Conservation (phyloP, 2,113 vertebrate genomes). For the Mesoclemmys tuberculata region DNA sequence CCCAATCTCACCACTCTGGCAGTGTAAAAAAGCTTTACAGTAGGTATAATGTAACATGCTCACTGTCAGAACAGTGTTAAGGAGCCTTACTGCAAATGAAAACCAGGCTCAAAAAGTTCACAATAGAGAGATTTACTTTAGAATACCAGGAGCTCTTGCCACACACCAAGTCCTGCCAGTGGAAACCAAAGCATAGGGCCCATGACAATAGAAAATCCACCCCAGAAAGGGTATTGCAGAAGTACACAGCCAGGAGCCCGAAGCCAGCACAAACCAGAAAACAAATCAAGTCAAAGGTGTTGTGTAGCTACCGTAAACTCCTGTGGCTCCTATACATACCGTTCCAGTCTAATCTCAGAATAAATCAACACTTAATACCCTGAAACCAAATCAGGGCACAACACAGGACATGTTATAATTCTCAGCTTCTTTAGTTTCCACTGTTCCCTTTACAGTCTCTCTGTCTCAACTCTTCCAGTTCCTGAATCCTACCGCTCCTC, state of each 20-base stretch:
- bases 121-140: not conserved
- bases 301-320: constrained; percentile 24
- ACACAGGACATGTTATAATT: not conserved
- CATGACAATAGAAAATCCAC: not conserved
- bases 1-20: not conserved
- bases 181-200: not conserved
- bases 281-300: constrained; percentile 21
- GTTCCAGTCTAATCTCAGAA: constrained; percentile 37
- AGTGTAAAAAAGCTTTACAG: not conserved
- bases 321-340: constrained; percentile 15
- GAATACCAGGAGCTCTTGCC: not conserved
- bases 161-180: not conserved
- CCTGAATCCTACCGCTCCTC: constrained; percentile 1
- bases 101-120: not conserved
- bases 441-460: not conserved
- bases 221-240: not conserved
- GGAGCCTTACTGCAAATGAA: not conserved
- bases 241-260: not conserved
- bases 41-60: not conserved
- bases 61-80: not conserved
- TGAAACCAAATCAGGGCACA: constrained; percentile 22
- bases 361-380: not conserved
- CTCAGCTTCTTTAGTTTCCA: constrained; percentile 41
- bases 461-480: constrained; percentile 36
- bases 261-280: constrained; percentile 17